phyloP scores from a whole-genome alignment of 2,113 vertebrate species.

The Eolophus roseicapilla region DNA sequence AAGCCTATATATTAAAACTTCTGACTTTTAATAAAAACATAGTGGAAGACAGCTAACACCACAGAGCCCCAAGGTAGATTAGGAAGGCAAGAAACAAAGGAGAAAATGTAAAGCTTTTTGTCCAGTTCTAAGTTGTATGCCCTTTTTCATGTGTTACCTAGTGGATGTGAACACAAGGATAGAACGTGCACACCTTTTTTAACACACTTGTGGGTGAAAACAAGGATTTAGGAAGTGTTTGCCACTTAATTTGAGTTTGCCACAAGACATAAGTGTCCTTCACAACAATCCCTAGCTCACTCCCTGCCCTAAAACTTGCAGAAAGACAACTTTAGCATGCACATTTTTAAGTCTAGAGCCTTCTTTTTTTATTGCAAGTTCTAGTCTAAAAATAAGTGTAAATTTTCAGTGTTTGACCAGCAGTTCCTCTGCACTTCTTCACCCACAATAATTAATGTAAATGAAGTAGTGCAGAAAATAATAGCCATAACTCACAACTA shows the following conservation, averaged over 20 bases:
- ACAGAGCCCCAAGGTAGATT: background rate
- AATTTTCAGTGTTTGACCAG: background rate
- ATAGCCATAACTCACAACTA: background rate
- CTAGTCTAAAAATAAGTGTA: background rate
- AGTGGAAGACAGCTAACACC: background rate
- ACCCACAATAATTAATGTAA: background rate
- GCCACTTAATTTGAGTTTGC: background rate
- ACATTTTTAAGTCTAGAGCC: background rate
- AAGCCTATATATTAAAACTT: slow-evolving; percentile 33
- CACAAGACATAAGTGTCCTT: background rate
- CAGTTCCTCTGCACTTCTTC: background rate
- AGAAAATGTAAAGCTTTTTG: background rate
- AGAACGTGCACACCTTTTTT: background rate
- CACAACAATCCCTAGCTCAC: background rate
- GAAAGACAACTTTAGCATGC: background rate
- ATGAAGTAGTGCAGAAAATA: background rate
- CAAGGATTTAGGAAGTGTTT: background rate
- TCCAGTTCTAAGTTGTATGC: background rate
- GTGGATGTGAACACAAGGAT: background rate
- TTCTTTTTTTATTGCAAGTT: background rate
- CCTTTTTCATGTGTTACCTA: background rate
- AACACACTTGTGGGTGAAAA: background rate
- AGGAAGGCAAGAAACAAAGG: background rate
- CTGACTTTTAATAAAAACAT: slow-evolving; percentile 32
- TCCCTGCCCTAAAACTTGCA: background rate